These are phyloP conservation scores for Didymodactylos carnosus DNA, from an alignment of 2,888 invertebrate genomes.

Conservation along the genomic window DNA sequence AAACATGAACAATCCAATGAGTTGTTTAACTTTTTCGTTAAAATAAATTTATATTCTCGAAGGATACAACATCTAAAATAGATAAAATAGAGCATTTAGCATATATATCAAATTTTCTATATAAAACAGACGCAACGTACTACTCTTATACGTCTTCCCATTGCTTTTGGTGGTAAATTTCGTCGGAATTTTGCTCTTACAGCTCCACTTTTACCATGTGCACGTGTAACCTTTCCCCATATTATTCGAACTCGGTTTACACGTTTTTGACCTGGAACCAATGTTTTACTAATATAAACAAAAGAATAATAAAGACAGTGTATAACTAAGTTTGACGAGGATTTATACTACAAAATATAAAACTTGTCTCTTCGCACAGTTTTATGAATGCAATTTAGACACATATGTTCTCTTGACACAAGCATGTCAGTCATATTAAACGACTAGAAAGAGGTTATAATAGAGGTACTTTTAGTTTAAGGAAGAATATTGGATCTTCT, in stretches of 20 bases:
- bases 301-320: no score
- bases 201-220: slow-evolving; percentile 82
- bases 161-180: slow-evolving; percentile 88
- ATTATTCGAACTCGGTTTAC: slow-evolving; percentile 62
- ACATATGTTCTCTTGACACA: no score
- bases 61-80: slow-evolving; percentile 12
- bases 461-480: no score
- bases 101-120: neutral
- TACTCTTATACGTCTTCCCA: slow-evolving; percentile 90
- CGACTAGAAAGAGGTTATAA: no score
- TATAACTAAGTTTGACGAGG: no score
- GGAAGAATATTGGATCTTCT: no score
- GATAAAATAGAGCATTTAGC: neutral
- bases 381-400: no score
- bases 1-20: no score
- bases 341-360: no score
- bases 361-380: no score
- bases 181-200: slow-evolving; percentile 88
- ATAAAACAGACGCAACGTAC: neutral
- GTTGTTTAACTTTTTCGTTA: no score
- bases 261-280: slow-evolving; percentile 26
- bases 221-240: slow-evolving; percentile 91
- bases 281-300: slow-evolving; percentile 31
- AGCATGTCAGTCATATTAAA: no score
- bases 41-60: slow-evolving; percentile 3